Percentiles rank a stretch among this genome's conserved stretches.
Evolutionary conservation across 2,888 invertebrate genomes (phyloP).

Genomic region (Parnassius apollo): DNA sequence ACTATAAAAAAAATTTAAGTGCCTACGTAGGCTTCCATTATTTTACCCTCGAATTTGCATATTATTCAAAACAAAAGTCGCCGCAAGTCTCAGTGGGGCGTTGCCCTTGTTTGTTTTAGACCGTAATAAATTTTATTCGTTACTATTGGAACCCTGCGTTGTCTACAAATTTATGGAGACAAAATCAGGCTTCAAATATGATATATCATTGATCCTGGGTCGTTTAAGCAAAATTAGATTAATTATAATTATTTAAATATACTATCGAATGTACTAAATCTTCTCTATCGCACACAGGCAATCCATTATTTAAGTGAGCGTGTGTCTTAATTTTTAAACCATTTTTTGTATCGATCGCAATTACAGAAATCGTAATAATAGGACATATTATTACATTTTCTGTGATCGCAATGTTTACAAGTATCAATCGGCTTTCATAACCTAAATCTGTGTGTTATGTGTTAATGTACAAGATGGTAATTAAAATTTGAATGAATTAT

Average conservation of each 20-base stretch:
- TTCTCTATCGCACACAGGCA: constrained; percentile 6
- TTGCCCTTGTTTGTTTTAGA: constrained; percentile 61
- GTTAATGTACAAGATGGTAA: no score
- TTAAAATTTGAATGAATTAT: no score
- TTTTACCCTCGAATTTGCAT: constrained; percentile 34
- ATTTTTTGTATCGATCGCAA: no score
- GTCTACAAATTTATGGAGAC: constrained; percentile 61
- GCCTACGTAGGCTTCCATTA: no score
- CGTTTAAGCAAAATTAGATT: constrained; percentile 44
- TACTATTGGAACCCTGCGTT: constrained; percentile 60
- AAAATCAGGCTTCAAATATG: constrained; percentile 49
- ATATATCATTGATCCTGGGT: constrained; percentile 54
- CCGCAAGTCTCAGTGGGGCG: constrained; percentile 52
- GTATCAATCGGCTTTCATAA: no score
- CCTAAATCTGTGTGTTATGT: no score
- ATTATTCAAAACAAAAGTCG: constrained; percentile 40
- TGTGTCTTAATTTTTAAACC: background rate
- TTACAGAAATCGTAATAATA: no score
- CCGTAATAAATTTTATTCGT: constrained; percentile 64
- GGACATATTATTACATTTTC: no score
- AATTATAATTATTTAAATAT: constrained; percentile 32
- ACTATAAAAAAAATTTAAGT: no score
- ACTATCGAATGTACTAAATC: constrained; percentile 17
- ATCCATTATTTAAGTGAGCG: background rate
- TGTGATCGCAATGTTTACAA: no score